Evolutionary conservation across 2,797 vertebrate species (phyloP).

Genomic region (Rhodeus uyekii): DNA sequence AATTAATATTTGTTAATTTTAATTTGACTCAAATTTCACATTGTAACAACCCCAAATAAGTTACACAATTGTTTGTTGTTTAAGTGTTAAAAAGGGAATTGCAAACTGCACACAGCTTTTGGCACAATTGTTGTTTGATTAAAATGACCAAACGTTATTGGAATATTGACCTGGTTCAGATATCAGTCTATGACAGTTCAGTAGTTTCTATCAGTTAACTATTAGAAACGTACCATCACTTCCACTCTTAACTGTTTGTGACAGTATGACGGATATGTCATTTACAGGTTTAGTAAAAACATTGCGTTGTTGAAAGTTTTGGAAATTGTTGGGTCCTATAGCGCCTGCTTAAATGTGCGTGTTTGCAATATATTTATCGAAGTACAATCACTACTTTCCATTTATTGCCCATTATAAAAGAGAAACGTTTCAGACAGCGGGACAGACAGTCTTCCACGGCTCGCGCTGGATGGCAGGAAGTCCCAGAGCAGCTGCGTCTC

Average conservation of each 20-base stretch:
- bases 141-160: background rate
- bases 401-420: slow-evolving; percentile 18
- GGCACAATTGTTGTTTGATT: background rate
- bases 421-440: background rate
- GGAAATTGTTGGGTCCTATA: background rate
- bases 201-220: background rate
- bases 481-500: slow-evolving; percentile 34
- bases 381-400: background rate
- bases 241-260: background rate
- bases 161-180: background rate
- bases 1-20: no score
- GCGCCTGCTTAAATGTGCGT: background rate
- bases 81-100: background rate
- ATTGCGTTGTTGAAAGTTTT: background rate
- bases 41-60: no score
- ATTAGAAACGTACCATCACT: background rate
- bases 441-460: background rate
- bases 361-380: background rate
- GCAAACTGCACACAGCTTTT: background rate
- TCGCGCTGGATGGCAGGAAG: background rate
- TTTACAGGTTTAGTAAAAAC: background rate
- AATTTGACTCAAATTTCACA: no score
- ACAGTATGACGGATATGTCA: background rate
- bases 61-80: no score
- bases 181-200: background rate